A percentile compares a stretch with the other conserved stretches of the same genome.
Conservation (phyloP, 1,140 invertebrate species). For the Bombus impatiens region DNA sequence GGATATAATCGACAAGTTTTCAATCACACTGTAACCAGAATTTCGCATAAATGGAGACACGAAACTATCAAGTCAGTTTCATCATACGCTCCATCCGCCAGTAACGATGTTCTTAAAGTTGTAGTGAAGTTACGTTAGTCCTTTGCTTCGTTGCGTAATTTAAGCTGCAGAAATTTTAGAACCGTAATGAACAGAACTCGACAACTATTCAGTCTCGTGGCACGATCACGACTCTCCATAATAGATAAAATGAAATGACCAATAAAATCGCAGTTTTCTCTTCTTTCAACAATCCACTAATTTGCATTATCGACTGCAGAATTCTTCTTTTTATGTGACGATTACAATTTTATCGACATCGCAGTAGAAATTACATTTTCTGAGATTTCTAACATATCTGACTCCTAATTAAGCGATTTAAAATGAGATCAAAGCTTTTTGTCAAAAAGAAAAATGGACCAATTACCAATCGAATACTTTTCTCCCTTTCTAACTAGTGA, state of each 20-base stretch:
- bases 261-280: background rate
- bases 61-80: background rate
- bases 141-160: background rate
- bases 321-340: background rate
- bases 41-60: background rate
- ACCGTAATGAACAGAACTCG: background rate
- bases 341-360: background rate
- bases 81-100: background rate
- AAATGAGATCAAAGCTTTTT: background rate
- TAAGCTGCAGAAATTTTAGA: background rate
- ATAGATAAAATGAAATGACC: background rate
- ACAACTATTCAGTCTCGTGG: background rate
- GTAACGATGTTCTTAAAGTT: background rate
- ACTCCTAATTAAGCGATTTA: background rate
- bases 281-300: background rate
- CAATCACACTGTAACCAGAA: constrained; percentile 12
- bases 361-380: background rate
- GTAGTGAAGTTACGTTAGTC: background rate
- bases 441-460: background rate
- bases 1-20: background rate
- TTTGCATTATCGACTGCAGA: background rate
- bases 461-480: background rate
- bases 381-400: too few relatives aligned
- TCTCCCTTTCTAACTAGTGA: background rate
- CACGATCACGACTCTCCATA: too few relatives aligned